Conservation (phyloP, 2,797 vertebrate genomes). For the Pteropus rufus region DNA sequence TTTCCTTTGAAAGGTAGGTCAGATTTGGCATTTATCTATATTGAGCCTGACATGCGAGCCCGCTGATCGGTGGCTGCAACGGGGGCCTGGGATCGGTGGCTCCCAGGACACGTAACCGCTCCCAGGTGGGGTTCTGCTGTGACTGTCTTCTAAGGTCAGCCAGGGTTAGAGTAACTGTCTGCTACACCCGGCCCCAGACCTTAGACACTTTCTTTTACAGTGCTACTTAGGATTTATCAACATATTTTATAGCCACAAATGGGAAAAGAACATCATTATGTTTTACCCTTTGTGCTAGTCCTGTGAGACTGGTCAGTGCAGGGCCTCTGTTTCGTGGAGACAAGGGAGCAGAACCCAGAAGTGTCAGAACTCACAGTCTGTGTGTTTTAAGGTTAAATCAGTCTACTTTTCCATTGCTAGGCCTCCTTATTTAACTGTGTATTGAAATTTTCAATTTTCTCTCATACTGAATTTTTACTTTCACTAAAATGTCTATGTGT, state of each 20-base stretch:
- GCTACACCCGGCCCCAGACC: neutral
- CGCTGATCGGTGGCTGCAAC: fast-evolving
- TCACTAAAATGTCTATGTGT: neutral
- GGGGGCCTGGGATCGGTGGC: neutral
- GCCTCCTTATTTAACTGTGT: neutral
- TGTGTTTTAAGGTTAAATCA: neutral
- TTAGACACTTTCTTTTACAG: neutral
- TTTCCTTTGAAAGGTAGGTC: conserved; percentile 1
- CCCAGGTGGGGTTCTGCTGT: neutral
- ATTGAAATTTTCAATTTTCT: neutral
- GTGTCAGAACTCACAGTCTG: neutral
- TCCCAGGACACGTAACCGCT: neutral
- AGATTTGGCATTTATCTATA: neutral
- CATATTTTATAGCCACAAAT: neutral
- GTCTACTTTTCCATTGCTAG: neutral
- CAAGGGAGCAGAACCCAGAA: too few species aligned
- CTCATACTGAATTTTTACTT: neutral
- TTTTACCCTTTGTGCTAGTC: neutral
- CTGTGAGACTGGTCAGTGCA: fast-evolving
- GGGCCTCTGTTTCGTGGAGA: neutral
- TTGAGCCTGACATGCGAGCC: fast-evolving
- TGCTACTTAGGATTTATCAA: neutral
- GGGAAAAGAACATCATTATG: neutral
- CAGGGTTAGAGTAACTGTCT: fast-evolving
- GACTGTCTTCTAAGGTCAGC: too few species aligned